These are phyloP conservation scores for Macropodus opercularis DNA, from an alignment of 2,797 vertebrate genomes.

Conservation along the genomic window DNA sequence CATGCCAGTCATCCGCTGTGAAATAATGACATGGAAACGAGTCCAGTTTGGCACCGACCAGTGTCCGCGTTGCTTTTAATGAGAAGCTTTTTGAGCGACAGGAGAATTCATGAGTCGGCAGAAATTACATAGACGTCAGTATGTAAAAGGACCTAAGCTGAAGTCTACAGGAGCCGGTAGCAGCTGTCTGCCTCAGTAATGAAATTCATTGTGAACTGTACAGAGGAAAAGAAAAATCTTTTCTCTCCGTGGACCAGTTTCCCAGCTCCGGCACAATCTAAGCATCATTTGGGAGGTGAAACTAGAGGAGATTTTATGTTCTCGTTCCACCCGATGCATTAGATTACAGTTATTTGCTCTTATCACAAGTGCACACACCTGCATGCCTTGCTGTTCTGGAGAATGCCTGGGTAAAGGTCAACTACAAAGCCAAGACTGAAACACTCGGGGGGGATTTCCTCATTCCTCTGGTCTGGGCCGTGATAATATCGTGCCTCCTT, in stretches of 20 bases:
- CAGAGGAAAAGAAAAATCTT: slow-evolving; percentile 24
- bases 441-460: slow-evolving; percentile 71
- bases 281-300: slow-evolving; percentile 45
- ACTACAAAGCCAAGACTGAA: slow-evolving; percentile 75
- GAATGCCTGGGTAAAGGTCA: slow-evolving; percentile 74
- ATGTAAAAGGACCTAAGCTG: slow-evolving; percentile 8
- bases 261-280: slow-evolving; percentile 33
- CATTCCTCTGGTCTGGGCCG: slow-evolving; percentile 64
- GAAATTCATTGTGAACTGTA: slow-evolving; percentile 34
- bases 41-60: slow-evolving; percentile 2
- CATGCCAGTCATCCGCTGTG: slow-evolving; percentile 22
- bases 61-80: slow-evolving; percentile 11
- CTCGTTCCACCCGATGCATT: slow-evolving; percentile 25
- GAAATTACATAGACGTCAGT: slow-evolving; percentile 2
- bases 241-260: slow-evolving; percentile 4
- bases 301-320: slow-evolving; percentile 38
- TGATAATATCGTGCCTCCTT: slow-evolving; percentile 60
- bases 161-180: slow-evolving; percentile 4
- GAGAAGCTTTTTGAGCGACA: slow-evolving; percentile 8
- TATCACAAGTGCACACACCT: slow-evolving; percentile 72
- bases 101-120: not conserved
- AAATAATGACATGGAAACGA: slow-evolving; percentile 30
- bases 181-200: slow-evolving; percentile 28
- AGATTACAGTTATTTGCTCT: slow-evolving; percentile 59
- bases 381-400: slow-evolving; percentile 53